Conservation (phyloP, 1,140 invertebrate species). For the Drosophila nebulosa region DNA sequence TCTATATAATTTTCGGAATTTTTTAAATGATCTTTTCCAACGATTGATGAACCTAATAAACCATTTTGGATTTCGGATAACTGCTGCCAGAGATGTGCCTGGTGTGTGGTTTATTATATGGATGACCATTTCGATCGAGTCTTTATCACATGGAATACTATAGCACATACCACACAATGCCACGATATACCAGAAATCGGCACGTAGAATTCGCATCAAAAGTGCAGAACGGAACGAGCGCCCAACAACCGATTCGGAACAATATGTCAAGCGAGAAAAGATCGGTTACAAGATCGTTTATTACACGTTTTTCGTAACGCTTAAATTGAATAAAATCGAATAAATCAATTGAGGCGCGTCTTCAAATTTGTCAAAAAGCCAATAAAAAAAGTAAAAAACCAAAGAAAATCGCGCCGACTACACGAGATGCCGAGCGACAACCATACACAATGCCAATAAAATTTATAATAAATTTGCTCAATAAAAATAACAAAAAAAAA, state of each 20-base stretch:
- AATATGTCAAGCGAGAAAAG: constrained; percentile 31
- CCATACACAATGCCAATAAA: constrained; percentile 55
- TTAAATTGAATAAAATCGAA: constrained; percentile 54
- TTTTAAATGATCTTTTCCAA: no score
- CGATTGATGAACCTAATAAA: not conserved
- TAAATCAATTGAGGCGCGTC: constrained; percentile 76
- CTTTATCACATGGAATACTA: not conserved
- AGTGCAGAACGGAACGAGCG: constrained; percentile 6
- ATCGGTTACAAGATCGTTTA: constrained; percentile 58
- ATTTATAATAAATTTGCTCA: constrained; percentile 62
- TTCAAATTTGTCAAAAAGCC: constrained; percentile 75
- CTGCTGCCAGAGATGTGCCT: not conserved
- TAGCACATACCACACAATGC: not conserved
- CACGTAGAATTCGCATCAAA: constrained; percentile 24
- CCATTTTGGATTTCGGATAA: not conserved
- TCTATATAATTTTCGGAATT: no score
- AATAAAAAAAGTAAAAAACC: constrained; percentile 56
- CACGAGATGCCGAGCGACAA: not conserved
- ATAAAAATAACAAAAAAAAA: constrained; percentile 27
- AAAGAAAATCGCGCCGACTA: constrained; percentile 42
- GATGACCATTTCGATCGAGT: not conserved
- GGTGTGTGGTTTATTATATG: not conserved
- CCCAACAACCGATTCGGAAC: constrained; percentile 1
- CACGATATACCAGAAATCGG: not conserved
- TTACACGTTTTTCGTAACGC: constrained; percentile 37